Percentiles rank a stretch among this genome's conserved stretches.
These are phyloP conservation scores for Heliornis fulica DNA, from an alignment of 2,113 vertebrate genomes.

Conservation along the genomic window DNA sequence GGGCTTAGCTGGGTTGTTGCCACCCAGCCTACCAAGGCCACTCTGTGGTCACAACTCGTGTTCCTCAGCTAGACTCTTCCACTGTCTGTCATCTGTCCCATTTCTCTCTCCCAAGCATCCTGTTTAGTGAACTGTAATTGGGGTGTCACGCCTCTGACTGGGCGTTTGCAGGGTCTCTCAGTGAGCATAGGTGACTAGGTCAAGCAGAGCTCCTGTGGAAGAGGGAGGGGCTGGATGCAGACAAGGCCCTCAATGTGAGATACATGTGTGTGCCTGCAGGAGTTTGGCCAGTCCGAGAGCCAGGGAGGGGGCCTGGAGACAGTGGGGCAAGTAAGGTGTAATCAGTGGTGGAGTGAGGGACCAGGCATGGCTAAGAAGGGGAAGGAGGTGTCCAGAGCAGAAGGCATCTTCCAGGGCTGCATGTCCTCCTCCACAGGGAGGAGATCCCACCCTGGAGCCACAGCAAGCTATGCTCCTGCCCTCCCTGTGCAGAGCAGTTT, in stretches of 20 bases:
- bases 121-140: background rate
- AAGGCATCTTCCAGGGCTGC: background rate
- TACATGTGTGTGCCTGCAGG: rapidly evolving
- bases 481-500: background rate
- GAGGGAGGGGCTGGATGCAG: background rate
- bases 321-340: no score
- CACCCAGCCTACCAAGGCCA: background rate
- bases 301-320: background rate
- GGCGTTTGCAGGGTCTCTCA: rapidly evolving
- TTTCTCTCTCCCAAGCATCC: background rate
- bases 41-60: rapidly evolving
- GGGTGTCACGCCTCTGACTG: background rate
- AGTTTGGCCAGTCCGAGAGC: background rate
- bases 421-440: background rate
- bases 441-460: background rate
- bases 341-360: rapidly evolving
- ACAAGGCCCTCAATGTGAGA: background rate
- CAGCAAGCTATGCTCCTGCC: background rate
- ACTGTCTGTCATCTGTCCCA: background rate
- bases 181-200: background rate
- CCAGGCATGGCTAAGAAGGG: background rate
- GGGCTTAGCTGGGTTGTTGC: background rate
- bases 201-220: background rate
- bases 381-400: background rate
- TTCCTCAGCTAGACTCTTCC: background rate